phyloP scores from a whole-genome alignment of 1,140 invertebrate genomes.

The Brachionus sp. region DNA sequence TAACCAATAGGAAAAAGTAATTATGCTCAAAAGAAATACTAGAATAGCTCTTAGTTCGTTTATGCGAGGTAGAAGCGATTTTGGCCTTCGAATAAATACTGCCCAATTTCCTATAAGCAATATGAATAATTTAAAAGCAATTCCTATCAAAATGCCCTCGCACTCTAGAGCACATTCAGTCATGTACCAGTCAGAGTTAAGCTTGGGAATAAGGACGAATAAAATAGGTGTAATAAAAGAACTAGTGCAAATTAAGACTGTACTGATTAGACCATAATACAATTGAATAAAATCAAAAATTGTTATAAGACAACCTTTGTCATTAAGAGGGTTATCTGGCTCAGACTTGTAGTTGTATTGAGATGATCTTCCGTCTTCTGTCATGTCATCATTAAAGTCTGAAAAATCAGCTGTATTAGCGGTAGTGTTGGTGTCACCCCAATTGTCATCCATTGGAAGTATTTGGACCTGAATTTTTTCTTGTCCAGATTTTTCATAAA shows the following conservation, averaged over 20 bases:
- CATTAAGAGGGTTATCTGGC: neutral
- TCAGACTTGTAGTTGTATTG: constrained; percentile 7
- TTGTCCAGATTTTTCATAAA: neutral
- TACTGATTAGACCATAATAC: neutral
- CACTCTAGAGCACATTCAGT: constrained; percentile 74
- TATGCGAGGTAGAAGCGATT: constrained; percentile 83
- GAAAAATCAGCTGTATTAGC: constrained; percentile 18
- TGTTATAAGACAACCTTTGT: neutral
- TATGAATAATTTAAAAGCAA: constrained; percentile 85
- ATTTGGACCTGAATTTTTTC: constrained; percentile 35
- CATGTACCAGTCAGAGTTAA: constrained; percentile 47
- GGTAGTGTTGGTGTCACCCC: constrained; percentile 38
- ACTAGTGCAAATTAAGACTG: neutral
- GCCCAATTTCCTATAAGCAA: constrained; percentile 90
- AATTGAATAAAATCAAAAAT: neutral
- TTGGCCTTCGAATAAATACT: constrained; percentile 61
- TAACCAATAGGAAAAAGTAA: constrained; percentile 92
- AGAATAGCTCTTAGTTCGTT: constrained; percentile 84
- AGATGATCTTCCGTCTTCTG: constrained; percentile 15
- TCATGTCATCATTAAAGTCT: constrained; percentile 43
- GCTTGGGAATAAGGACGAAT: neutral
- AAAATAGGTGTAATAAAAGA: constrained; percentile 12
- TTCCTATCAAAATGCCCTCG: constrained; percentile 80
- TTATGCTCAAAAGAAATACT: constrained; percentile 79
- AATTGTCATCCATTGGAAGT: constrained; percentile 43